Conservation (phyloP, 2,888 invertebrate genomes). For the Chymomyza procnemis region DNA sequence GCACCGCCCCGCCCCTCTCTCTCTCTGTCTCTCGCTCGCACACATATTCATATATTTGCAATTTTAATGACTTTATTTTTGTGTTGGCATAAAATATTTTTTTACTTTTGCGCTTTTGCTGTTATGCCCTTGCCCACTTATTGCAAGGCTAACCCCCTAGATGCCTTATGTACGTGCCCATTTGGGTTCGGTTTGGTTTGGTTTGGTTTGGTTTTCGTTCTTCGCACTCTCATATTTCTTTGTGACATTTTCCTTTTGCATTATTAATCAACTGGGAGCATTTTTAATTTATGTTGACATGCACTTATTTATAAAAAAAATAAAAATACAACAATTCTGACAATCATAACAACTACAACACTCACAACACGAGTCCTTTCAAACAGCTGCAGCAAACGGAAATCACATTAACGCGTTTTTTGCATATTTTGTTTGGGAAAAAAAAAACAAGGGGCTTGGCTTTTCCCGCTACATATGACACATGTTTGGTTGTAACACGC, state of each 20-base stretch:
- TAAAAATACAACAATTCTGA: conserved; percentile 17
- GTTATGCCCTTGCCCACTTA: not conserved
- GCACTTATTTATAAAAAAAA: conserved; percentile 62
- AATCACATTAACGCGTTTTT: not conserved
- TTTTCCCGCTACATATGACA: not conserved
- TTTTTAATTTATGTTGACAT: conserved; percentile 71
- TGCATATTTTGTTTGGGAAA: not conserved
- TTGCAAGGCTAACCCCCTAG: not conserved
- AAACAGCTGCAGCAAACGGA: conserved; percentile 2
- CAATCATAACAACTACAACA: conserved; percentile 23
- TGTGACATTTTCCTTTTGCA: conserved; percentile 60
- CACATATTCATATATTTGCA: conserved; percentile 19
- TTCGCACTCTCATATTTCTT: conserved; percentile 51
- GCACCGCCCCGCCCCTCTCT: not conserved
- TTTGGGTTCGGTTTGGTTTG: conserved; percentile 10
- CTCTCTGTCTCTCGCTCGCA: not conserved
- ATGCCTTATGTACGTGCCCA: conserved; percentile 21
- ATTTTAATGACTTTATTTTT: conserved; percentile 73
- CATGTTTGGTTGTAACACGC: no score
- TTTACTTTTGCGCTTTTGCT: conserved; percentile 14
- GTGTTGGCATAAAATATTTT: conserved; percentile 46
- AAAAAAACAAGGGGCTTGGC: not conserved
- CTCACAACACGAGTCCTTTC: conserved; percentile 28
- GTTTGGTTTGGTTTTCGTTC: conserved; percentile 19
- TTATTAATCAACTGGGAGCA: conserved; percentile 67